phyloP scores from a whole-genome alignment of 2,888 invertebrate genomes.

The Clunio marinus region DNA sequence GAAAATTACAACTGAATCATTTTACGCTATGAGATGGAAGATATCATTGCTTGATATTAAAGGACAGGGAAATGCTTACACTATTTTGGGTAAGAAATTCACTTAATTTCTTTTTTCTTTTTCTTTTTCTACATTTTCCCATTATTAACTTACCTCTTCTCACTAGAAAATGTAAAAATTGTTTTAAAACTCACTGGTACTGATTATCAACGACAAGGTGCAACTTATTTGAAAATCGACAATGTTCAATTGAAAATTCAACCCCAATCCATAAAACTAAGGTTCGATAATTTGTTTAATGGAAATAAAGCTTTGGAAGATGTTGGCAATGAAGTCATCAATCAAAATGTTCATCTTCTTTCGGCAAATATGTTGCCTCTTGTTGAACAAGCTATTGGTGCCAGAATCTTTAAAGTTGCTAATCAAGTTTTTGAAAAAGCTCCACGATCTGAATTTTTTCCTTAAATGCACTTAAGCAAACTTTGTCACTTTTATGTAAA shows the following conservation, averaged over 20 bases:
- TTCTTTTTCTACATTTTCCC: too few species aligned
- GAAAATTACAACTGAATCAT: neutral
- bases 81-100: neutral
- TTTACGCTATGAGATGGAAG: neutral
- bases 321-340: slow-evolving; percentile 29
- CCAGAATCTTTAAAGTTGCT: neutral
- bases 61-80: neutral
- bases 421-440: slow-evolving; percentile 16
- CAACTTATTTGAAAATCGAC: slow-evolving; percentile 10
- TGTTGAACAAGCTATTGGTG: neutral
- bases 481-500: too few species aligned
- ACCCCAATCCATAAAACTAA: neutral
- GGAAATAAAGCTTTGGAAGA: slow-evolving; percentile 37
- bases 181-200: neutral
- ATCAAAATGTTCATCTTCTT: slow-evolving; percentile 28
- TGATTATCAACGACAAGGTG: neutral
- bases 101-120: neutral
- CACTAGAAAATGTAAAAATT: neutral
- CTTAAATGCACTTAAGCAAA: too few species aligned
- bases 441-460: slow-evolving; percentile 14
- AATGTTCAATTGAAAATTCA: slow-evolving; percentile 22
- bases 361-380: neutral
- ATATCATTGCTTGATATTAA: neutral
- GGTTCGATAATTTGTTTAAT: slow-evolving; percentile 39
- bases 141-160: too few species aligned